A percentile compares a stretch with the other conserved stretches of the same genome.
Conservation (phyloP, 2,113 vertebrate genomes). For the Semicossyphus pulcher region DNA sequence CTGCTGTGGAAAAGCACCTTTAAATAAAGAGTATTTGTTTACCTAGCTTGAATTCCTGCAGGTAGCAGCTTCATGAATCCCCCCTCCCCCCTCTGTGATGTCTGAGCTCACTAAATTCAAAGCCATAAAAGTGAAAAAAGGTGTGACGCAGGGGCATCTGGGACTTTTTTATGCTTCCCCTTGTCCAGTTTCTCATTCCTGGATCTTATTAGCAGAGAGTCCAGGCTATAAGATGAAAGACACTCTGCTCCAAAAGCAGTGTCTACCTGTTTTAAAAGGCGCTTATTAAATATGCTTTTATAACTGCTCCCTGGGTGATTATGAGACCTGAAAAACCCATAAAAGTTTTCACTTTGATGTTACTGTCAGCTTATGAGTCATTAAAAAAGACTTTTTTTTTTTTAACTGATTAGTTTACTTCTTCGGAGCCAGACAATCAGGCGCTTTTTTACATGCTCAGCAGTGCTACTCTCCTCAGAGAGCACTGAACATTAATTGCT, state of each 20-base stretch:
- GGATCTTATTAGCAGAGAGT: conserved; percentile 52
- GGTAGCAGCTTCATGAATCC: conserved; percentile 25
- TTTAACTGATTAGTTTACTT: conserved; percentile 65
- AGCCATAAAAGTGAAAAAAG: conserved; percentile 38
- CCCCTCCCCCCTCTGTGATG: background rate
- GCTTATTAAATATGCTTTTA: conserved; percentile 70
- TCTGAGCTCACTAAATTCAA: conserved; percentile 35
- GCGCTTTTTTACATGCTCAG: conserved; percentile 46
- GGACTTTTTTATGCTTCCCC: conserved; percentile 49
- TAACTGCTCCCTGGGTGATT: conserved; percentile 56
- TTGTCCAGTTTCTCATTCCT: conserved; percentile 51
- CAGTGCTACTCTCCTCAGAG: conserved; percentile 44
- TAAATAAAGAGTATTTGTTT: conserved; percentile 21
- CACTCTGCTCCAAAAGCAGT: conserved; percentile 20
- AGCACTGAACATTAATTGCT: conserved; percentile 53
- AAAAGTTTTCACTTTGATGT: conserved; percentile 59
- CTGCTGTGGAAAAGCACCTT: too few species aligned
- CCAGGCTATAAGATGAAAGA: conserved; percentile 52
- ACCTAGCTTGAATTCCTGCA: conserved; percentile 20
- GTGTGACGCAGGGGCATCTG: conserved; percentile 30
- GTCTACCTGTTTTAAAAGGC: conserved; percentile 53
- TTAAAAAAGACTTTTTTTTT: conserved; percentile 53
- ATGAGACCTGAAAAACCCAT: conserved; percentile 46
- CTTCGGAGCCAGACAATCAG: conserved; percentile 51
- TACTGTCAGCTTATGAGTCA: conserved; percentile 62